Percentiles rank a stretch among this genome's conserved stretches.
phyloP scores from a whole-genome alignment of 2,888 invertebrate species.

The Allygus modestus region DNA sequence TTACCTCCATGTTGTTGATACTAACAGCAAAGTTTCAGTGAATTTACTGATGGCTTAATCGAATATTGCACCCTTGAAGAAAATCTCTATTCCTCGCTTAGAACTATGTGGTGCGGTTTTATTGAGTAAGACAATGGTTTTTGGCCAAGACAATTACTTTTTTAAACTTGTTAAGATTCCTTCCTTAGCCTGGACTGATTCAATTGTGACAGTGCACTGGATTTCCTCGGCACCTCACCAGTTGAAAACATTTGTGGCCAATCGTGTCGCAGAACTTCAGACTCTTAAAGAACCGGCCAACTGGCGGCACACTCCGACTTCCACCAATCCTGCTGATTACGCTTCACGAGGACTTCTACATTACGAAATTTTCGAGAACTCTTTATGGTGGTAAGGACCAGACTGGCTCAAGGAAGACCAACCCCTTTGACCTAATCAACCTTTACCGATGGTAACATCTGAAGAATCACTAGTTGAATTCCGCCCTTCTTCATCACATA shows the following conservation, averaged over 20 bases:
- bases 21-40: too few relatives aligned
- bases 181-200: slow-evolving; percentile 1
- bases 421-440: background rate
- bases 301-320: background rate
- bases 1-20: background rate
- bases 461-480: too few relatives aligned
- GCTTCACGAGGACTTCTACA: background rate
- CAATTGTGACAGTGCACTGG: background rate
- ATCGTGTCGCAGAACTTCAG: slow-evolving; percentile 3
- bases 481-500: too few relatives aligned
- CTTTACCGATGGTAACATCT: too few relatives aligned
- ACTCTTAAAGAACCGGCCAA: background rate
- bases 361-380: background rate
- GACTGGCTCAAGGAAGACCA: background rate
- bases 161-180: background rate
- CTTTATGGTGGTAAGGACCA: slow-evolving; percentile 35
- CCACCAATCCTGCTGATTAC: background rate
- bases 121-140: background rate
- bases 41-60: background rate
- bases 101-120: slow-evolving; percentile 35
- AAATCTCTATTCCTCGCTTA: background rate
- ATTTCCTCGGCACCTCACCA: background rate
- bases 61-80: background rate
- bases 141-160: background rate
- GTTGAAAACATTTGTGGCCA: slow-evolving; percentile 25